A percentile compares a stretch with the other conserved stretches of the same genome.
phyloP scores from a whole-genome alignment of 2,888 invertebrate species.

The Tachina grossa region DNA sequence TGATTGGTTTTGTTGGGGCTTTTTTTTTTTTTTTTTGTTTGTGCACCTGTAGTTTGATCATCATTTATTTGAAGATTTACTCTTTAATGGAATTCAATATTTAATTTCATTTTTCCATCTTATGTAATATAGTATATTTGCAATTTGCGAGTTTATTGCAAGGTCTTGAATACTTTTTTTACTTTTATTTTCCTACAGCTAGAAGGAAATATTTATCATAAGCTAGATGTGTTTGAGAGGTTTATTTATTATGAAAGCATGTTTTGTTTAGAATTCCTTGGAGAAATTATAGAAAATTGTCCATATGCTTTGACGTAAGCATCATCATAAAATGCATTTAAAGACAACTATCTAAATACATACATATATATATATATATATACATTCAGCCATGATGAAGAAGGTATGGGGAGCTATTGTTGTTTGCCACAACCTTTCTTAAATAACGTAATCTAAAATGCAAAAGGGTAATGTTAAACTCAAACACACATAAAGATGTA shows the following conservation, averaged over 20 bases:
- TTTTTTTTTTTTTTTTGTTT: not conserved
- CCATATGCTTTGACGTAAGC: slow-evolving; percentile 39
- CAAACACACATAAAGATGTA: not conserved
- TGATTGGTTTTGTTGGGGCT: slow-evolving; percentile 8
- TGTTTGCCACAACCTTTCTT: not conserved
- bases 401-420: not conserved
- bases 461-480: slow-evolving; percentile 13
- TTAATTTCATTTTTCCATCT: not conserved
- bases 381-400: not conserved
- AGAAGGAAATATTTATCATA: slow-evolving; percentile 34
- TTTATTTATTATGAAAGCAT: slow-evolving; percentile 19
- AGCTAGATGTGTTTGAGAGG: slow-evolving; percentile 36
- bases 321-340: slow-evolving; percentile 38
- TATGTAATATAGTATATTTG: not conserved
- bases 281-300: slow-evolving; percentile 65
- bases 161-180: slow-evolving; percentile 3
- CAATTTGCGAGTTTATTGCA: not conserved
- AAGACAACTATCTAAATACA: not conserved
- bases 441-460: slow-evolving; percentile 14
- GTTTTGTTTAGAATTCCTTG: slow-evolving; percentile 36
- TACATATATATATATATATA: not conserved
- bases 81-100: slow-evolving; percentile 47
- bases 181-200: not conserved
- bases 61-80: slow-evolving; percentile 32
- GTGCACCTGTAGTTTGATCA: slow-evolving; percentile 14